A percentile compares a stretch with the other conserved stretches of the same genome.
phyloP scores from a whole-genome alignment of 2,888 invertebrate species.

The Tinea trinotella region DNA sequence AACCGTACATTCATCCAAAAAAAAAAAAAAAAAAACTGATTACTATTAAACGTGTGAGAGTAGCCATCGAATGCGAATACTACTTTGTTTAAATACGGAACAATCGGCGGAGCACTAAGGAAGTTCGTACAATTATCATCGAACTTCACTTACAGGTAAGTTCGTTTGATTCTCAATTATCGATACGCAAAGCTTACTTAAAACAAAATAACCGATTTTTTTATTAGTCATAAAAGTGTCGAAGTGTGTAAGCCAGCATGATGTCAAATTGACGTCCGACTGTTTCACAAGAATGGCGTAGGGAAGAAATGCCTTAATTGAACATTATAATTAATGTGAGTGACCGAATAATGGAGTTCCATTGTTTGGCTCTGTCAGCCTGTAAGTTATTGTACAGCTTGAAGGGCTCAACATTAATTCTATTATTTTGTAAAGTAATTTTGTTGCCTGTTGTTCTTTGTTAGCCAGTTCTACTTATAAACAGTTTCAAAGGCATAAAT shows the following conservation, averaged over 20 bases:
- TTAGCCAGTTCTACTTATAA: not conserved
- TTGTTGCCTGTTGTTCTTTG: not conserved
- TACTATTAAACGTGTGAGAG: no score
- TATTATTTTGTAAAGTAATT: conserved; percentile 6
- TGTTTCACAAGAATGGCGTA: conserved; percentile 11
- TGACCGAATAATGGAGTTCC: conserved; percentile 34
- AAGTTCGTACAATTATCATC: no score
- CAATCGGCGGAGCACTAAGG: no score
- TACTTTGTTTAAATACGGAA: no score
- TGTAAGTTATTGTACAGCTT: not conserved
- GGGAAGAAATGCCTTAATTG: conserved; percentile 23
- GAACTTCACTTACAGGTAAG: no score
- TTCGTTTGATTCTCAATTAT: no score
- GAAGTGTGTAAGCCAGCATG: not conserved
- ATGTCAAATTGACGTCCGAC: conserved; percentile 4
- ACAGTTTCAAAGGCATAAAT: no score
- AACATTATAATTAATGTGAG: conserved; percentile 40
- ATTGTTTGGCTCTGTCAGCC: conserved; percentile 28
- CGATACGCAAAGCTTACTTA: no score
- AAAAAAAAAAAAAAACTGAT: no score
- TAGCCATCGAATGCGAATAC: no score
- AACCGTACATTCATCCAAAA: no score
- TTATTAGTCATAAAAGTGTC: conserved; percentile 1
- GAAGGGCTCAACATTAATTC: conserved; percentile 8
- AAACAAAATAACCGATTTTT: no score